Evolutionary conservation across 2,797 vertebrate species (phyloP).

Genomic region (Smutsia gigantea): DNA sequence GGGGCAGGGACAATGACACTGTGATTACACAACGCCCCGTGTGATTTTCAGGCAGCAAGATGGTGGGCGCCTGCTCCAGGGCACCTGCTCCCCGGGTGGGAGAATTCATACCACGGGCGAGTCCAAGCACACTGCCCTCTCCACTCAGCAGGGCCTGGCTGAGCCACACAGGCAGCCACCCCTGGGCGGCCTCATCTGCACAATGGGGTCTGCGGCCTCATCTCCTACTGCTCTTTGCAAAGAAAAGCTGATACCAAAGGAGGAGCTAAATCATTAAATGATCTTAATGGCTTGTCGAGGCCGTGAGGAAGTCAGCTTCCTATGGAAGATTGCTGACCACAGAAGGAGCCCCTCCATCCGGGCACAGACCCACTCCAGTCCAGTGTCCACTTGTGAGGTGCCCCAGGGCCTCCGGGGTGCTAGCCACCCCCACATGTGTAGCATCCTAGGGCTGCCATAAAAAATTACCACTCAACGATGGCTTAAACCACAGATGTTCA

Average conservation of each 20-base stretch:
- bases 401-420: neutral
- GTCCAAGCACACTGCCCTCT: neutral
- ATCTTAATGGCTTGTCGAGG: neutral
- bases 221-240: neutral
- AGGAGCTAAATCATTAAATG: neutral
- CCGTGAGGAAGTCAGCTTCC: neutral
- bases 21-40: neutral
- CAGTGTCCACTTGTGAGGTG: neutral
- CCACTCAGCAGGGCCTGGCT: neutral
- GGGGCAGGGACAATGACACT: neutral
- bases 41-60: slow-evolving; percentile 7
- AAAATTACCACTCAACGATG: neutral
- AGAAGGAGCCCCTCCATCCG: neutral
- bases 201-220: neutral
- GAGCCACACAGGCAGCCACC: neutral
- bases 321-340: neutral
- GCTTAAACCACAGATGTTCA: neutral
- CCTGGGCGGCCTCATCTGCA: neutral
- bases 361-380: neutral
- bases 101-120: neutral
- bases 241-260: neutral
- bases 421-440: neutral
- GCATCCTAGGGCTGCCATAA: neutral
- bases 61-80: neutral
- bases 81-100: neutral